phyloP scores from a whole-genome alignment of 2,113 vertebrate species.

The Pimephales promelas region DNA sequence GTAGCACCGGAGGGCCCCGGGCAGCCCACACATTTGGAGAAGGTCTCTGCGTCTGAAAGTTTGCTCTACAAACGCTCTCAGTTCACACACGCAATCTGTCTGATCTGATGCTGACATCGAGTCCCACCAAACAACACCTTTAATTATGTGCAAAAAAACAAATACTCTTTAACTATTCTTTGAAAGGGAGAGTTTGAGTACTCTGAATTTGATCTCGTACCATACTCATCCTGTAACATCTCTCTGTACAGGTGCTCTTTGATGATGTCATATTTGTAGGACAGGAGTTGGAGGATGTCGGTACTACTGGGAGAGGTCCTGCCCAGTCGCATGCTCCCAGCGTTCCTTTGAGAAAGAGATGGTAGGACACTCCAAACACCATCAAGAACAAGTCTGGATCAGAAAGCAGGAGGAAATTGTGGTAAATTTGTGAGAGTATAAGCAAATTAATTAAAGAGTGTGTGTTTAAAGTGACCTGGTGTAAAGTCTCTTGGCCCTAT shows the following conservation, averaged over 20 bases:
- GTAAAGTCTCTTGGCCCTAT: conserved; percentile 37
- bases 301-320: conserved; percentile 60
- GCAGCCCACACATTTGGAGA: conserved; percentile 68
- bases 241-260: conserved; percentile 68
- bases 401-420: not conserved
- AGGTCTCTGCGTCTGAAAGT: conserved; percentile 66
- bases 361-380: conserved; percentile 65
- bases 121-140: conserved; percentile 69
- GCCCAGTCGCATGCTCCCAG: conserved; percentile 44
- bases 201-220: conserved; percentile 39
- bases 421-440: not conserved
- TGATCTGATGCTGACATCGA: conserved; percentile 65
- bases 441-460: not conserved
- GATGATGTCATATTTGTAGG: conserved; percentile 74
- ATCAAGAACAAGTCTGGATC: conserved; percentile 54
- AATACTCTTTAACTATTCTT: not conserved
- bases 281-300: conserved; percentile 68
- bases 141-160: not conserved
- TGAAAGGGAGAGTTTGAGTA: not conserved
- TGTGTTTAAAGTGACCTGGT: conserved; percentile 38
- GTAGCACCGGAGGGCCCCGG: conserved; percentile 74
- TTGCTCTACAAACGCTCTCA: conserved; percentile 65
- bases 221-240: conserved; percentile 73
- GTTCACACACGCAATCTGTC: conserved; percentile 59
- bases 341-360: conserved; percentile 29